phyloP scores from a whole-genome alignment of 2,888 invertebrate species.

The Caenorhabditis macrosperma region DNA sequence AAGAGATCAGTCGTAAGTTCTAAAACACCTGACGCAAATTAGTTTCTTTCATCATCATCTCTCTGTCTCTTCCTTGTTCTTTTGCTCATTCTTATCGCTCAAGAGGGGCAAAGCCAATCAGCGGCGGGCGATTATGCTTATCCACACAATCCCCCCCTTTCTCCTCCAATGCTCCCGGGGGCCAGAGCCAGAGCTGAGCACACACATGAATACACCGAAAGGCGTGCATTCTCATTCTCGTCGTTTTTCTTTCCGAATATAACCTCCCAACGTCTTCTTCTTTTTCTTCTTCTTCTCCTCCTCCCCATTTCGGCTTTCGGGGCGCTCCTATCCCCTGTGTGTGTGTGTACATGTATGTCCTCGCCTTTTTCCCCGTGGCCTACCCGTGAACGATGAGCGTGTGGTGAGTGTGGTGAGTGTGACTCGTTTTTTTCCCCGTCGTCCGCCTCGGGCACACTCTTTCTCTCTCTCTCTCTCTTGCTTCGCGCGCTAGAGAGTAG shows the following conservation, averaged over 20 bases:
- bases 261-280: constrained; percentile 10
- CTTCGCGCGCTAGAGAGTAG: constrained; percentile 8
- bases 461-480: no score
- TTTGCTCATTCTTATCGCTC: background rate
- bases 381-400: constrained; percentile 3
- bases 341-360: constrained; percentile 6
- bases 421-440: constrained; percentile 21
- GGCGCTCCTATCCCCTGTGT: background rate
- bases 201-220: background rate
- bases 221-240: constrained; percentile 6
- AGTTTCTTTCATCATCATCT: background rate
- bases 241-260: background rate
- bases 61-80: background rate
- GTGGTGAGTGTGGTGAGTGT: constrained; percentile 19
- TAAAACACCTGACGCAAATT: background rate
- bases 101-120: constrained; percentile 3
- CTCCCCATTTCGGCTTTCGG: background rate
- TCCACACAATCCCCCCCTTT: constrained; percentile 16
- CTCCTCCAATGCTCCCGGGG: background rate
- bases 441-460: constrained; percentile 6
- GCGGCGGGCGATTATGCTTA: constrained; percentile 31
- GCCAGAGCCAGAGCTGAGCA: background rate
- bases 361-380: background rate
- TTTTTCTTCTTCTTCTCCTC: background rate
- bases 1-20: no score